A percentile compares a stretch with the other conserved stretches of the same genome.
Evolutionary conservation across 2,797 vertebrate genomes (phyloP).

Genomic region (Gadopsis bispinosus): DNA sequence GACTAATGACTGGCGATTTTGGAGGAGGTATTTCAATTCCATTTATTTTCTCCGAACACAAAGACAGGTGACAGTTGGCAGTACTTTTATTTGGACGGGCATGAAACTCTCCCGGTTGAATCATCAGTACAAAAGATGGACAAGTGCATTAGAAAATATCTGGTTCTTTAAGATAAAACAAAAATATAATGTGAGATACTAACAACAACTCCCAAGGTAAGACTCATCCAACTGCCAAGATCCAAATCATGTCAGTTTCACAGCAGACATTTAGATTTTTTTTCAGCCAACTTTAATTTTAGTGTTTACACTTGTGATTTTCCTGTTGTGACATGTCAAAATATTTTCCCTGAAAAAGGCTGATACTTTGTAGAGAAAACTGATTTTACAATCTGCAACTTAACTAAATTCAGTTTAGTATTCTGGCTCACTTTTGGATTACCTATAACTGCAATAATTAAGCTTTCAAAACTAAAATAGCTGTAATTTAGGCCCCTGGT

Average conservation of each 20-base stretch:
- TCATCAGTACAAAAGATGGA: constrained; percentile 4
- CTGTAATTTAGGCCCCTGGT: background rate
- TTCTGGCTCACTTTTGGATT: too few species aligned
- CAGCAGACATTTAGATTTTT: too few species aligned
- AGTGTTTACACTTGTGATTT: background rate
- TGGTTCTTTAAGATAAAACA: background rate
- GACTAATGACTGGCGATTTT: constrained; percentile 4
- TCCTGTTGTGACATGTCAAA: background rate
- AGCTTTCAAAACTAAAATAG: background rate
- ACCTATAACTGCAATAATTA: background rate
- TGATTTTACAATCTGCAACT: background rate
- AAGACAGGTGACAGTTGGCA: background rate
- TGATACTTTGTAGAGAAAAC: background rate
- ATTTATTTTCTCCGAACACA: constrained; percentile 13
- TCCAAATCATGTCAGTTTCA: background rate
- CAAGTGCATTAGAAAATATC: constrained; percentile 8
- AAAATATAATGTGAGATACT: background rate
- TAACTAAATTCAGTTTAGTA: background rate
- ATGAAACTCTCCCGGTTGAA: constrained; percentile 2
- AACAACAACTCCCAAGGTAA: background rate
- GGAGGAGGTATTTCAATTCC: background rate
- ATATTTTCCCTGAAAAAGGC: background rate
- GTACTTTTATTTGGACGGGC: background rate
- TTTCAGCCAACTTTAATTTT: background rate
- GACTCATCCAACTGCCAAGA: background rate